Percentiles rank a stretch among this genome's conserved stretches.
phyloP scores from a whole-genome alignment of 2,797 vertebrate genomes.

The Anas georgica region DNA sequence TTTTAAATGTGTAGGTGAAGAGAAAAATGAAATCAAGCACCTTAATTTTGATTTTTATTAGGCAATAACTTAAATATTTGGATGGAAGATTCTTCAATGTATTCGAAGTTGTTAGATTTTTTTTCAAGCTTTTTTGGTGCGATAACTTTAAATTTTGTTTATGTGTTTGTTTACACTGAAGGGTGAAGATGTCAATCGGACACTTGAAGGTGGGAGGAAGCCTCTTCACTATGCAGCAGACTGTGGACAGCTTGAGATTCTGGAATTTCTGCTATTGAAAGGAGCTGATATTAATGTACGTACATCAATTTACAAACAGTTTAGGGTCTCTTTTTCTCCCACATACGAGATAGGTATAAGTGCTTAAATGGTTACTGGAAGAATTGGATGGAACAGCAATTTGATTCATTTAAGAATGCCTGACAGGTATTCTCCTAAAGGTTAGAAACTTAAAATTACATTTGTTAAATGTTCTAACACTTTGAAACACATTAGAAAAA shows the following conservation, averaged over 20 bases:
- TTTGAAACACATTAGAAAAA: not conserved
- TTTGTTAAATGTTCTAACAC: not conserved
- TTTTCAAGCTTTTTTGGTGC: not conserved
- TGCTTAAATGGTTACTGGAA: not conserved
- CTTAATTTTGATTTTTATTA: not conserved
- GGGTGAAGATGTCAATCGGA: slow-evolving; percentile 91
- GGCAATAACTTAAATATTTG: not conserved
- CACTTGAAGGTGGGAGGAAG: slow-evolving; percentile 88
- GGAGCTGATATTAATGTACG: slow-evolving; percentile 95
- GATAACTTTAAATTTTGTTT: not conserved
- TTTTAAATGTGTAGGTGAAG: not conserved
- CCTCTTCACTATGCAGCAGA: slow-evolving; percentile 94
- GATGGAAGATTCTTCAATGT: not conserved
- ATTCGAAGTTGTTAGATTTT: not conserved
- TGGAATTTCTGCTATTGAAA: slow-evolving; percentile 91
- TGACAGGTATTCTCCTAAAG: not conserved
- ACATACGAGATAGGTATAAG: not conserved
- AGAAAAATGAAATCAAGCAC: not conserved
- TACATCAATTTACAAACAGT: not conserved
- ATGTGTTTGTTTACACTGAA: slow-evolving; percentile 63
- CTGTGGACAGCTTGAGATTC: slow-evolving; percentile 88
- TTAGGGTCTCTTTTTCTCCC: not conserved
- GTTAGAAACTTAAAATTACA: not conserved
- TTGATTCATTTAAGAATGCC: not conserved
- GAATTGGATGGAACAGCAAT: not conserved